Base-by-base conservation (phyloP, 2,888 invertebrate species). In the Oligia fasciuncula region DNA sequence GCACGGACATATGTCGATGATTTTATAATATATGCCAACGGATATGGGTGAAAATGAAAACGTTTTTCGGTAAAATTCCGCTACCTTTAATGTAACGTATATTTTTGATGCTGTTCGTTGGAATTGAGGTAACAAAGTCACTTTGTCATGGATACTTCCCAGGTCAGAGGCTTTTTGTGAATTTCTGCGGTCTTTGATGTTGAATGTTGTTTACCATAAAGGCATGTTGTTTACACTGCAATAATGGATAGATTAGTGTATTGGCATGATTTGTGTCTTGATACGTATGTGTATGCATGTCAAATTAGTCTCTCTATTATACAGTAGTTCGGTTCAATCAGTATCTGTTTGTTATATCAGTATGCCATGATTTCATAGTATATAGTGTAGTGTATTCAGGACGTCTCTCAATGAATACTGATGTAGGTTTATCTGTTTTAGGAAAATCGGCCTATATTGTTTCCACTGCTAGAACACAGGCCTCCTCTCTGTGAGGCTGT, bases 1-100 rank as follows among this genome's bases (percentile, higher is more conserved):
- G 91, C 67, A 72, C 49, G 0, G 29, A 69, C 40, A 43, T 71
- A 68, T 62, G n/a, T 83, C 85, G 89, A 89, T 88, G 71, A 71
- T 60, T 57, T 68, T 54, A 57, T 8, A 35, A 35, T 63, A 62
- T 62, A 49, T 76, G 29, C 23, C 46, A 62, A 62, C 29, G 40
- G 17, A 51, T 63, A 71, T 17, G 11, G 8, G 8, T 40, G 8
- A 71, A 71, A 76, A 63, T 40, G 1, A 72, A 80, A 76, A 68
- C 40, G 4, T 49, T 63, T 74, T 76, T 71, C 9, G 46, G 51
- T 70, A 60, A 71, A 82, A 57, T 8, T 71, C 35, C 51, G 66
- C 19, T n/a, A 14, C 57, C n/a, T 62, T 76, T 83, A 68, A 62
- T 68, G 73, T 73, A 67, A 67, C 40, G 49, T 72, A 77, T 77